Conservation (phyloP, 2,113 vertebrate species). For the Microcebus griseorufus region DNA sequence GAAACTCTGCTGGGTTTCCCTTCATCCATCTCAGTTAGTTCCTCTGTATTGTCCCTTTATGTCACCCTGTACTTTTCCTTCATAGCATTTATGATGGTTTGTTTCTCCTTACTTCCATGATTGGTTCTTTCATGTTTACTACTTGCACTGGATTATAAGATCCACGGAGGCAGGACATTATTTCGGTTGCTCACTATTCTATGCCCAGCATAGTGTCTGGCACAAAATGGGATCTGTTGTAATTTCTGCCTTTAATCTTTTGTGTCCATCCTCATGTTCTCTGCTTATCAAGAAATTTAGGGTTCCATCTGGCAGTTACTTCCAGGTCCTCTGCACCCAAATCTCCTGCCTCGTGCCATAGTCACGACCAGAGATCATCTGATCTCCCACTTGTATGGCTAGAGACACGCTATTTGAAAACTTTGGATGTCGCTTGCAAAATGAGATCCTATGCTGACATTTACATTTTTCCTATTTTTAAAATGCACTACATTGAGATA, state of each 20-base stretch:
- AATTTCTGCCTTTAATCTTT: not conserved
- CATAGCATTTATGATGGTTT: not conserved
- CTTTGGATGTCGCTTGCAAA: not conserved
- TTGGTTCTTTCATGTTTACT: not conserved
- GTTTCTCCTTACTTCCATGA: not conserved
- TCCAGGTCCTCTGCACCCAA: not conserved
- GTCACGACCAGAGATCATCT: not conserved
- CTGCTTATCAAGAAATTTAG: not conserved
- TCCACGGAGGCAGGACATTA: too few relatives aligned
- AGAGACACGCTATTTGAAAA: not conserved
- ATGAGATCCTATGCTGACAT: not conserved
- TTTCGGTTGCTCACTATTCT: not conserved
- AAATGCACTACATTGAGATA: not conserved
- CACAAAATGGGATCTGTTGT: not conserved
- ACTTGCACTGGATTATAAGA: not conserved
- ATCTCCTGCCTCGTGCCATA: not conserved
- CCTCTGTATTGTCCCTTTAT: not conserved
- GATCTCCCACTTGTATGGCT: not conserved
- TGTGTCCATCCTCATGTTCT: not conserved
- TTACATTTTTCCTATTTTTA: not conserved
- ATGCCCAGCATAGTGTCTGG: not conserved
- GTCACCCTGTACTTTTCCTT: not conserved
- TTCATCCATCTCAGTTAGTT: not conserved
- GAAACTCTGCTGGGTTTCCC: not conserved
- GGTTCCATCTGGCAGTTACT: not conserved